These are phyloP conservation scores for Drosophila algonquin DNA, from an alignment of 2,888 invertebrate species.

Conservation along the genomic window DNA sequence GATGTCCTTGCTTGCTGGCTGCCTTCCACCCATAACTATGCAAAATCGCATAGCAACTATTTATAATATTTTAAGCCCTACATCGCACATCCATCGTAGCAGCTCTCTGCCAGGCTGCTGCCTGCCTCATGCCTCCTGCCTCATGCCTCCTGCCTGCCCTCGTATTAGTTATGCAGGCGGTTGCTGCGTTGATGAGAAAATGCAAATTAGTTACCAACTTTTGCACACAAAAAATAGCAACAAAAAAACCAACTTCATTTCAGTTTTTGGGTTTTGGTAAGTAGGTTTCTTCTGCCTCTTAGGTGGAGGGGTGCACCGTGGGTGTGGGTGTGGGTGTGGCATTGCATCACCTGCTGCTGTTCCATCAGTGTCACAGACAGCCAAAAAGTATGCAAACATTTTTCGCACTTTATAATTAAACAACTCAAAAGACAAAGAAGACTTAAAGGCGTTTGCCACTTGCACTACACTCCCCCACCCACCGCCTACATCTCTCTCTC, in stretches of 20 bases:
- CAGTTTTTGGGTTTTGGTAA: conserved; percentile 17
- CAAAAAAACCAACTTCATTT: conserved; percentile 41
- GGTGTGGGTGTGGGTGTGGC: neutral
- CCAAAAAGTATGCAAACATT: conserved; percentile 77
- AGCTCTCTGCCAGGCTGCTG: neutral
- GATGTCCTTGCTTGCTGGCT: neutral
- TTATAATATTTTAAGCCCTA: conserved; percentile 60
- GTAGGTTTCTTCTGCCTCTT: neutral
- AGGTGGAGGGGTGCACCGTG: neutral
- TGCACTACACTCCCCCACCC: neutral
- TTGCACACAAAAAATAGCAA: conserved; percentile 48
- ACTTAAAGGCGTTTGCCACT: conserved; percentile 47
- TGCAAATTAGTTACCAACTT: conserved; percentile 77
- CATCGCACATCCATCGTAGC: conserved; percentile 5
- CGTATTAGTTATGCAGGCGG: conserved; percentile 73
- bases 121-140: neutral
- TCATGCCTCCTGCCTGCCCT: conserved; percentile 2
- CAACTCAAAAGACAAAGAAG: conserved; percentile 68
- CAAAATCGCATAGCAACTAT: conserved; percentile 64
- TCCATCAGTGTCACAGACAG: conserved; percentile 71
- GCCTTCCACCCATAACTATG: conserved; percentile 33
- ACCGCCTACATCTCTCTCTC: neutral
- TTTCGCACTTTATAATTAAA: conserved; percentile 80
- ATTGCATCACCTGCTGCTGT: conserved; percentile 68
- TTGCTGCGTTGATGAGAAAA: conserved; percentile 73